These are phyloP conservation scores for Elephas maximus DNA, from an alignment of 2,113 vertebrate species.

Conservation along the genomic window DNA sequence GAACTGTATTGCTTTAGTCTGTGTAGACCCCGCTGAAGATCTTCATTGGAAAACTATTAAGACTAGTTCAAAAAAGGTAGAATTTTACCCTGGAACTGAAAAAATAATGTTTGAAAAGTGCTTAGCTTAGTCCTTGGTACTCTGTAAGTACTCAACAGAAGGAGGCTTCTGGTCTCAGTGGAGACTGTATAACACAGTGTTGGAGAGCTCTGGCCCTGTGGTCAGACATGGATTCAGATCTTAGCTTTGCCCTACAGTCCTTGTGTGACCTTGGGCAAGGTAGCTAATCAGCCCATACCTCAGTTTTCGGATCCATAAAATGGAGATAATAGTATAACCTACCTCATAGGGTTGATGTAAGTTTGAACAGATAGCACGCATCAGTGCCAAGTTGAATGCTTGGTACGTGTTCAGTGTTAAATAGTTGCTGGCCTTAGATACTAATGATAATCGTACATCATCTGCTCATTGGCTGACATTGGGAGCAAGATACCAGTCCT, in stretches of 20 bases:
- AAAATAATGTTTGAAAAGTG: background rate
- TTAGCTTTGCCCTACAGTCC: background rate
- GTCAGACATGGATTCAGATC: background rate
- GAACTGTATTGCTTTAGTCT: background rate
- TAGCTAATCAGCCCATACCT: background rate
- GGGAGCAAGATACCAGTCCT: background rate
- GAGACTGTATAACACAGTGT: accelerated
- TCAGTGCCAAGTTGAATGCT: background rate
- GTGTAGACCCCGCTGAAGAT: background rate
- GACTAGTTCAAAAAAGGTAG: background rate
- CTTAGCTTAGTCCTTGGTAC: accelerated
- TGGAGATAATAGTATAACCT: background rate
- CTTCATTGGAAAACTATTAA: background rate
- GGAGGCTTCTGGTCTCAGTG: background rate
- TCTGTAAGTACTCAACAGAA: background rate
- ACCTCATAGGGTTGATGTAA: too few species aligned
- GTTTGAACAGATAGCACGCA: background rate
- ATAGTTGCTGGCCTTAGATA: background rate
- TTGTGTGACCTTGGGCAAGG: background rate
- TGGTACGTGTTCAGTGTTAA: accelerated
- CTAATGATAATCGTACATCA: accelerated
- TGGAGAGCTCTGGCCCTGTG: too few species aligned
- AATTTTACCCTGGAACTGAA: background rate
- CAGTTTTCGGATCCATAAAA: background rate
- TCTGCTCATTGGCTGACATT: background rate